Percentiles rank a stretch among this genome's conserved stretches.
These are phyloP conservation scores for Parambassis ranga DNA, from an alignment of 2,797 vertebrate species.

Conservation along the genomic window DNA sequence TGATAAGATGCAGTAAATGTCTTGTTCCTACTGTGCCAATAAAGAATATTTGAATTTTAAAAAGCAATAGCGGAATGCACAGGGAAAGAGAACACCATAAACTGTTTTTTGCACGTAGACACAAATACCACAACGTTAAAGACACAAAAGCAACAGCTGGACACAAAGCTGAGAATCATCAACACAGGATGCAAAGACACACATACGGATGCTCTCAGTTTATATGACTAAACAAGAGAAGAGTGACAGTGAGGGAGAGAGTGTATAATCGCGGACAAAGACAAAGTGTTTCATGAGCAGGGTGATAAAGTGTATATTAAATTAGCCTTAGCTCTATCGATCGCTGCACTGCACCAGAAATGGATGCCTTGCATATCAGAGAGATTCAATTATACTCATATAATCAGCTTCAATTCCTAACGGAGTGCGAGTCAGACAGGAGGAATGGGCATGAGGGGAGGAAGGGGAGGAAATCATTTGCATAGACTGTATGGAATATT, in stretches of 20 bases:
- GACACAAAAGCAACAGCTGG: neutral
- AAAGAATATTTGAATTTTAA: conserved; percentile 50
- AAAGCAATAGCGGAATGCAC: conserved; percentile 10
- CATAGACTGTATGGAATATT: conserved; percentile 25
- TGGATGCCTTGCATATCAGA: conserved; percentile 67
- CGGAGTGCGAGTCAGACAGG: conserved; percentile 20
- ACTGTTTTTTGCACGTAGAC: conserved; percentile 6
- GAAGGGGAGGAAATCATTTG: conserved; percentile 1
- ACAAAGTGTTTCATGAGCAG: conserved; percentile 69
- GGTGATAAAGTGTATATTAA: conserved; percentile 79
- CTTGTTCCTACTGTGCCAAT: conserved; percentile 39
- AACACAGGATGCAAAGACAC: neutral
- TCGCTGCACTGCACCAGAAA: conserved; percentile 71
- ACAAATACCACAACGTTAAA: neutral
- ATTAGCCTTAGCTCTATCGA: conserved; percentile 75
- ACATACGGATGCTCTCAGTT: neutral
- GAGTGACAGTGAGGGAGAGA: neutral
- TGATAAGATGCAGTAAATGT: conserved; percentile 48
- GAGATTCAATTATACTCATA: conserved; percentile 78
- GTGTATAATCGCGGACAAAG: conserved; percentile 52
- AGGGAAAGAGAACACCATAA: neutral
- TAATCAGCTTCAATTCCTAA: conserved; percentile 72
- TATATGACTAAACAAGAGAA: conserved; percentile 7
- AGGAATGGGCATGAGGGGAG: neutral
- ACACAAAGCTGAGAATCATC: neutral